Base-by-base conservation (phyloP, 1,140 invertebrate species). In the Drosophila bifasciata region DNA sequence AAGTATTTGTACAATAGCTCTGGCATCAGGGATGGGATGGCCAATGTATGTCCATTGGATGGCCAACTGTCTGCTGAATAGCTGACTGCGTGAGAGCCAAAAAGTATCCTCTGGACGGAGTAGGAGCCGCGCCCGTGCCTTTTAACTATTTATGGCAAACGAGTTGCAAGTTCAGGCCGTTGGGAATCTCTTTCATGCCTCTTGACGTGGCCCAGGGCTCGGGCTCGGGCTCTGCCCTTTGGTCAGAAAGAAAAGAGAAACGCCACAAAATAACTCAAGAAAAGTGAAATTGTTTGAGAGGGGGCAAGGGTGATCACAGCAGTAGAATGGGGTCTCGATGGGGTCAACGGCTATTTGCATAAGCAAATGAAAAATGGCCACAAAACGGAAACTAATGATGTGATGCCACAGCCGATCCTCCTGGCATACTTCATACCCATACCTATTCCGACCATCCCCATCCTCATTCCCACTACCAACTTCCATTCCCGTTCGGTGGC, bases 371-470 rank as follows among this genome's bases (percentile, higher is more conserved):
- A 90, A 90, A 90, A 90, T 90, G 84, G 89, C 88, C 83, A 56
- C 88, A 90, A 88, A 90, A 88, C 88, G 88, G 79, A 90, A 88
- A 90, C 88, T 90, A 90, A 90, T 90, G 88, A 90, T 90, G 88
- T 90, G 88, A 66, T 80, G 84, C 76, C 64, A 77, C 66, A 61
- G 59, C 16, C 68, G 16, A 46, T 23, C 17, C n/a, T n/a, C 19
- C 52, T 15, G n/a, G 11, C 48, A 5, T 9, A 15, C 36, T 28
- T 9, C 32, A 36, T 11, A 36, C 11, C 11, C 32, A 36, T 11
- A 36, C 11, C 6, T 1, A 25, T n/a, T n/a, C n/a, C n/a, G n/a
- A n/a, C n/a, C n/a, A n/a, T n/a, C n/a, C n/a, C 66, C 55, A 11
- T 21, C 17, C 8, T 28, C 17, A 23, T 46, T 28, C 11, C 41